Conservation (phyloP, 2,797 vertebrate species). For the Coccyzus lansbergi region DNA sequence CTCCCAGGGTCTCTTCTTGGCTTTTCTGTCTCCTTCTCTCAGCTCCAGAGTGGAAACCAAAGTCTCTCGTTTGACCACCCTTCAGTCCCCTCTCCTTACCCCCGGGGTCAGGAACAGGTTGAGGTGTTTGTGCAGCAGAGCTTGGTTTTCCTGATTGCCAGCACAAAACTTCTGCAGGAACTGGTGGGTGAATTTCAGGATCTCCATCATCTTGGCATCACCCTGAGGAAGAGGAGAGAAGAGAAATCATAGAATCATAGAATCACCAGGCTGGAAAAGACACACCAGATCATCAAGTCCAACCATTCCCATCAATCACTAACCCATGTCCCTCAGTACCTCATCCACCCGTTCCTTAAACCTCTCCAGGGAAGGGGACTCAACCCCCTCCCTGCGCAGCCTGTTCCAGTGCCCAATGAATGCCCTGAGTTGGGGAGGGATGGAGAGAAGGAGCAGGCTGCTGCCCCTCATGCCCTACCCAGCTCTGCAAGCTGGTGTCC, state of each 20-base stretch:
- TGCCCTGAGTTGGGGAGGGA: fast-evolving
- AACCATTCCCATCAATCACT: no score
- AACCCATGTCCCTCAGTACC: no score
- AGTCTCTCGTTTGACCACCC: not conserved
- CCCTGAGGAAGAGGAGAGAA: slow-evolving; percentile 75
- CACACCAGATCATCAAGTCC: no score
- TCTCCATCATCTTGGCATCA: slow-evolving; percentile 95
- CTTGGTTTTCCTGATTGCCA: slow-evolving; percentile 95
- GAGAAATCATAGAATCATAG: no score
- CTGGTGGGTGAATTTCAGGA: slow-evolving; percentile 92
- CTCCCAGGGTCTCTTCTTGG: not conserved
- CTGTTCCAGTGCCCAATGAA: no score
- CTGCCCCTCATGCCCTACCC: not conserved
- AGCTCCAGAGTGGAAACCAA: fast-evolving
- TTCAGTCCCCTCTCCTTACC: slow-evolving; percentile 71
- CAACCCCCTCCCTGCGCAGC: no score
- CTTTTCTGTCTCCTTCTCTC: not conserved
- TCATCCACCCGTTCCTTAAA: no score
- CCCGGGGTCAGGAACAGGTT: slow-evolving; percentile 93
- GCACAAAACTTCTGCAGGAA: slow-evolving; percentile 97
- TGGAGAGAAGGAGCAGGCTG: not conserved
- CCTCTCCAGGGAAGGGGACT: no score
- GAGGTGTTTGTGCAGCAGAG: slow-evolving; percentile 92
- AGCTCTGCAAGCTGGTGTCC: fast-evolving
- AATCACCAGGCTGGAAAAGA: no score